Conservation (phyloP, 2,888 invertebrate species). For the Polietes domitor region DNA sequence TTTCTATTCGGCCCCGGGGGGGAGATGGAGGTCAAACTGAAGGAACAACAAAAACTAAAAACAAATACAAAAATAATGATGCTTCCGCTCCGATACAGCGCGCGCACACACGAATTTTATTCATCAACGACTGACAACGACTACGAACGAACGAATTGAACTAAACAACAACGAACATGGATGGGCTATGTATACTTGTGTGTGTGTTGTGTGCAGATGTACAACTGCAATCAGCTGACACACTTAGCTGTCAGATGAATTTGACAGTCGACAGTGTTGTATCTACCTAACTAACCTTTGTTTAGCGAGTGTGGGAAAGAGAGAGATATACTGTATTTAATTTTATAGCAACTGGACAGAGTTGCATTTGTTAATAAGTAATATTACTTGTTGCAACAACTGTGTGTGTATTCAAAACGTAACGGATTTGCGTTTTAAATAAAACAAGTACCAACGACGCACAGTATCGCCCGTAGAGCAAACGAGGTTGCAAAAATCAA, state of each 20-base stretch:
- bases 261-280: no score
- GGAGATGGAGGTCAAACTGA: constrained; percentile 52
- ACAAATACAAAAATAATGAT: constrained; percentile 29
- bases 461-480: no score
- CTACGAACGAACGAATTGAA: no score
- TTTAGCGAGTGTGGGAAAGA: constrained; percentile 5
- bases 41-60: constrained; percentile 46
- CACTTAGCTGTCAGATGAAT: no score
- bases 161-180: no score
- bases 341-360: constrained; percentile 50
- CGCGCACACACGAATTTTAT: constrained; percentile 41
- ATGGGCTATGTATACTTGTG: no score
- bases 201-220: no score
- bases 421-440: background rate
- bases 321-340: background rate
- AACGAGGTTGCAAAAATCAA: no score
- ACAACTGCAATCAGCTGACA: no score
- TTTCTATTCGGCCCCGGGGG: background rate
- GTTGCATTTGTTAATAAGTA: constrained; percentile 17
- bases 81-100: constrained; percentile 16
- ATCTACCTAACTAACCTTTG: no score
- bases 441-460: no score
- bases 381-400: constrained; percentile 28
- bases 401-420: background rate
- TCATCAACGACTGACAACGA: constrained; percentile 54